Conservation (phyloP, 2,888 invertebrate species). For the Endomychus coccineus region DNA sequence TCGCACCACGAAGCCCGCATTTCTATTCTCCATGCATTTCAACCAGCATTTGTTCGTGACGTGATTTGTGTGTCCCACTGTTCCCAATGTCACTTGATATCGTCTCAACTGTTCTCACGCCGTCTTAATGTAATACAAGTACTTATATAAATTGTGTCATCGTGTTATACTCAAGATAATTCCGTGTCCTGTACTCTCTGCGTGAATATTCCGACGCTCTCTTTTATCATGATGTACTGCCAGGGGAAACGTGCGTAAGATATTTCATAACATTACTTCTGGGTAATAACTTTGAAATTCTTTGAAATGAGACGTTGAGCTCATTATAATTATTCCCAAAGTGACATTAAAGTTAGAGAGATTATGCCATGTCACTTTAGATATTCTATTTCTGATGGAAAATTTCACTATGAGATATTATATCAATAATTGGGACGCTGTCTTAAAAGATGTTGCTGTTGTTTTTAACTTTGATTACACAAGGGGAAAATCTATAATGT, state of each 20-base stretch:
- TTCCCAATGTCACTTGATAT: constrained; percentile 40
- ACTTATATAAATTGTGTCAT: constrained; percentile 41
- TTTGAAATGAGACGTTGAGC: too few relatives aligned
- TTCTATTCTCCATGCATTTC: constrained; percentile 43
- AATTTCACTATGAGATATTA: too few relatives aligned
- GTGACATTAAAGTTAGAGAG: too few relatives aligned
- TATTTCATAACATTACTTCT: constrained; percentile 13
- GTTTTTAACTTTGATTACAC: too few relatives aligned
- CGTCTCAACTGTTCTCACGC: constrained; percentile 37
- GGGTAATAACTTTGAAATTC: too few relatives aligned
- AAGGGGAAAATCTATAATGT: too few relatives aligned
- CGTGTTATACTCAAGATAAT: constrained; percentile 38
- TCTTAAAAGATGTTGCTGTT: too few relatives aligned
- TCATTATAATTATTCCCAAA: too few relatives aligned
- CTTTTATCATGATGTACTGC: constrained; percentile 15
- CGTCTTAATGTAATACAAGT: constrained; percentile 39
- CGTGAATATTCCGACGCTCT: constrained; percentile 16
- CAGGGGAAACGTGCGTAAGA: constrained; percentile 11
- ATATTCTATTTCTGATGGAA: too few relatives aligned
- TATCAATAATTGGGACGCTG: too few relatives aligned
- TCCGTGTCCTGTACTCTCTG: constrained; percentile 22
- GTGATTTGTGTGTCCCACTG: constrained; percentile 42
- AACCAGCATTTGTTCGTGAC: constrained; percentile 43
- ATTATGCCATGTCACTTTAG: too few relatives aligned
- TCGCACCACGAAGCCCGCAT: constrained; percentile 39